Evolutionary conservation across 2,888 invertebrate genomes (phyloP).

Genomic region (Eupeodes luniger): DNA sequence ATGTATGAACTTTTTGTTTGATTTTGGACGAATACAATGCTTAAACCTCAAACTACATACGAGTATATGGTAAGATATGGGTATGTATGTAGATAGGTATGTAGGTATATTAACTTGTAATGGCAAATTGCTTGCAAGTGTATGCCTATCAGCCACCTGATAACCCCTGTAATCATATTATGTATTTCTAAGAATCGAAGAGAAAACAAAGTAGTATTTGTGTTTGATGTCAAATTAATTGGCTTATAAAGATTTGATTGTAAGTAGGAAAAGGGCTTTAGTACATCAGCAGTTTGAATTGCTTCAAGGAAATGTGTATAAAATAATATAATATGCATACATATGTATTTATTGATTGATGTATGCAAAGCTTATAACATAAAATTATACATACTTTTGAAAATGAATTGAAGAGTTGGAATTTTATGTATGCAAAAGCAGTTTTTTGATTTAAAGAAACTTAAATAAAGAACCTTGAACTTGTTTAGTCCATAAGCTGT

Average conservation of each 20-base stretch:
- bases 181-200: background rate
- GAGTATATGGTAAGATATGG: background rate
- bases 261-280: background rate
- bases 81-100: background rate
- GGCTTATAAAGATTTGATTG: background rate
- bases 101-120: slow-evolving; percentile 25
- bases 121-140: slow-evolving; percentile 8
- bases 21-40: no score
- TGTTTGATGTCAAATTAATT: slow-evolving; percentile 25
- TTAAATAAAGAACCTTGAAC: no score
- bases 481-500: no score
- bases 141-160: slow-evolving; percentile 15
- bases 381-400: no score
- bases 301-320: no score
- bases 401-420: no score
- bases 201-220: background rate
- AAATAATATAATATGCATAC: no score
- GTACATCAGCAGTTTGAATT: background rate
- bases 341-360: no score
- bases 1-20: background rate
- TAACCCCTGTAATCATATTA: background rate
- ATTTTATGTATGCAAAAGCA: no score
- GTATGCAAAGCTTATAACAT: no score
- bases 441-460: no score
- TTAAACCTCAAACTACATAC: no score